Evolutionary conservation across 2,113 vertebrate species (phyloP).

Genomic region (Origma solitaria): DNA sequence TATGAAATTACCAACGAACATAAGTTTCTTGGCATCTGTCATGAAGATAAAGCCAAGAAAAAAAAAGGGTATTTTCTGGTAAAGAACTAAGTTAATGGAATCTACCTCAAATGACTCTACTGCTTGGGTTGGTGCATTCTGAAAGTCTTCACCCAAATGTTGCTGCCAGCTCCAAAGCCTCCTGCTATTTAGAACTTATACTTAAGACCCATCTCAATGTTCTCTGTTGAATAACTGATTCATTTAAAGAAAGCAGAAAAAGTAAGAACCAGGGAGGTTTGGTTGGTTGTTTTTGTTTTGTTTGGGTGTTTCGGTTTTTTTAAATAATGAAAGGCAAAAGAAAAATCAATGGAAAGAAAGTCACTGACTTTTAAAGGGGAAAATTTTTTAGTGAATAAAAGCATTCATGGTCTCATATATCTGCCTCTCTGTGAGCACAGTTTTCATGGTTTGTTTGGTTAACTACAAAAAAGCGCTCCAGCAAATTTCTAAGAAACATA

Average conservation of each 20-base stretch:
- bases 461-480: constrained; percentile 19
- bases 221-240: not conserved
- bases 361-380: not conserved
- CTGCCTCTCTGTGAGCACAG: constrained; percentile 4
- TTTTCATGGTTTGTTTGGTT: constrained; percentile 17
- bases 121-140: not conserved
- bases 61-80: not conserved
- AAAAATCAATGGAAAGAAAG: not conserved
- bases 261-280: not conserved
- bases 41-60: constrained; percentile 30
- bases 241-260: not conserved
- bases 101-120: not conserved
- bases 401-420: constrained; percentile 4
- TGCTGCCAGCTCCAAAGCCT: constrained; percentile 11
- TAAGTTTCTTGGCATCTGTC: constrained; percentile 45
- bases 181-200: not conserved
- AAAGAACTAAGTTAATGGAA: constrained; percentile 30
- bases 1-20: constrained; percentile 13
- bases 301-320: not conserved
- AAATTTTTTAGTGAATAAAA: not conserved
- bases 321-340: not conserved
- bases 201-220: not conserved
- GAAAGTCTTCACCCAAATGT: not conserved
- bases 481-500: constrained; percentile 25
- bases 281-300: not conserved